Evolutionary conservation across 1,140 invertebrate species (phyloP).

Genomic region (Drosophila quadrilineata): DNA sequence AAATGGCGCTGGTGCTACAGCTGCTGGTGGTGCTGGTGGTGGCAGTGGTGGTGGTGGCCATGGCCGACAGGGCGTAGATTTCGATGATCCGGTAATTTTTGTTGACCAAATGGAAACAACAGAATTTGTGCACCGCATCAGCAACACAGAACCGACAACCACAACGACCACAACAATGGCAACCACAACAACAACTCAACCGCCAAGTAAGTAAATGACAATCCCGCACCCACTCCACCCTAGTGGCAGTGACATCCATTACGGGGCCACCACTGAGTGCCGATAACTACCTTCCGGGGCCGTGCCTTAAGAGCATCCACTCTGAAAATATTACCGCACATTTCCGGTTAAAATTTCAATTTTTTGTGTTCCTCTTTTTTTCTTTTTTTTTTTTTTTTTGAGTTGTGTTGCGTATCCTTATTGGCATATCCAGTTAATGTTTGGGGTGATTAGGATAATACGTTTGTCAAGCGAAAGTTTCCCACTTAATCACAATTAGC

Average conservation of each 20-base stretch:
- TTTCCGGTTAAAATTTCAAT: neutral
- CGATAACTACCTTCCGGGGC: neutral
- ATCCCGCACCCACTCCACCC: slow-evolving; percentile 13
- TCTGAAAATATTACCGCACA: neutral
- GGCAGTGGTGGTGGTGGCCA: slow-evolving; percentile 50
- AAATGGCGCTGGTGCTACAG: slow-evolving; percentile 68
- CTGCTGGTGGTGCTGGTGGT: slow-evolving; percentile 46
- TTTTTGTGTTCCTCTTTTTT: too few relatives aligned
- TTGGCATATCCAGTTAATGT: too few relatives aligned
- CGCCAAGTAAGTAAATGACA: slow-evolving; percentile 85
- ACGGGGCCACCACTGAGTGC: neutral
- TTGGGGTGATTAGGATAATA: slow-evolving; percentile 21
- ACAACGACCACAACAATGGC: slow-evolving; percentile 82
- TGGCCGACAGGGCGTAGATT: slow-evolving; percentile 81
- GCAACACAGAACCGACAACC: slow-evolving; percentile 82
- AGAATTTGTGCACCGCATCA: slow-evolving; percentile 82
- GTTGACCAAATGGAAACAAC: slow-evolving; percentile 82
- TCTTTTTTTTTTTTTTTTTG: too few relatives aligned
- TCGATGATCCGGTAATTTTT: slow-evolving; percentile 79
- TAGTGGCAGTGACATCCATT: neutral
- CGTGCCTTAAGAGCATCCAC: neutral
- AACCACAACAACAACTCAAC: slow-evolving; percentile 86
- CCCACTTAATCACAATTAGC: slow-evolving; percentile 42
- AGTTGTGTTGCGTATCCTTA: neutral
- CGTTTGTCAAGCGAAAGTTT: slow-evolving; percentile 34